phyloP scores from a whole-genome alignment of 2,113 vertebrate genomes.

The Butastur rufipennis region DNA sequence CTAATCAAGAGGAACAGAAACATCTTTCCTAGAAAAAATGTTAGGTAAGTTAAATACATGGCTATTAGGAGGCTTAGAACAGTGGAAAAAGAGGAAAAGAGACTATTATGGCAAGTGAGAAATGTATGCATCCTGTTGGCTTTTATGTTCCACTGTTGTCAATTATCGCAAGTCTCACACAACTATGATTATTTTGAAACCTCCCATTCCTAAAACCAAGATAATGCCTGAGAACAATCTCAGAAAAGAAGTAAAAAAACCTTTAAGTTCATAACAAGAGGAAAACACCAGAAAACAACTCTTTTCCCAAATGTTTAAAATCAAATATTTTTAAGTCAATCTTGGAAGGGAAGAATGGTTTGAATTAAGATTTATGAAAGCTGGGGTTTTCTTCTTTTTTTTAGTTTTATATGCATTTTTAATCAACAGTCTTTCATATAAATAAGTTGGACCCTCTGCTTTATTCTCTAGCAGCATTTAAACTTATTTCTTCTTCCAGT shows the following conservation, averaged over 20 bases:
- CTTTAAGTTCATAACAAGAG: neutral
- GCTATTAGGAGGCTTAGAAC: neutral
- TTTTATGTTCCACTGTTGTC: neutral
- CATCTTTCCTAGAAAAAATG: neutral
- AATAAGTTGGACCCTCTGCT: neutral
- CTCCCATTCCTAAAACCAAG: neutral
- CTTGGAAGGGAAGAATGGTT: neutral
- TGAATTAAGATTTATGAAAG: neutral
- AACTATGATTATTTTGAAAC: neutral
- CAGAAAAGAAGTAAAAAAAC: neutral
- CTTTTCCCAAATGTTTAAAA: neutral
- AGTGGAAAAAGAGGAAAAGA: neutral
- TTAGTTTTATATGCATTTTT: neutral
- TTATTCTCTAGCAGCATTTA: neutral
- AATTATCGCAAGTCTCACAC: neutral
- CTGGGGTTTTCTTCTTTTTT: accelerated
- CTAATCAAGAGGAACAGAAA: neutral
- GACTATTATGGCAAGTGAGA: neutral
- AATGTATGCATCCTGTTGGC: accelerated
- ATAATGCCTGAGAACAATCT: neutral
- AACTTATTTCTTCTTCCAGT: neutral
- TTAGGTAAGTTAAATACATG: neutral
- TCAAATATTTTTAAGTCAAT: neutral
- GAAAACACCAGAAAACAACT: neutral
- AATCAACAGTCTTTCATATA: neutral